Conservation (phyloP, 2,797 vertebrate genomes). For the Cirrhinus mrigala region DNA sequence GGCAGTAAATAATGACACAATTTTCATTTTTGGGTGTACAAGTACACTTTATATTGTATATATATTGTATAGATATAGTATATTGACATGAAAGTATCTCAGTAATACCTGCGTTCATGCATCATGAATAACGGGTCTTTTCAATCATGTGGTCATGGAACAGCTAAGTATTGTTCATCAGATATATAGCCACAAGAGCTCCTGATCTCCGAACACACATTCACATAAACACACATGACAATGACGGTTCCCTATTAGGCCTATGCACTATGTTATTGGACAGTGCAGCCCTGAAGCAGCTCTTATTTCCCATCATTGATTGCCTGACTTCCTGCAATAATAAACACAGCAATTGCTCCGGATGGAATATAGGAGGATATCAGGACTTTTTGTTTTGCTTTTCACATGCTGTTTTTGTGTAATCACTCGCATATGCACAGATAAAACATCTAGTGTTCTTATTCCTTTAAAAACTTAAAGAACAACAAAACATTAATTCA, state of each 20-base stretch:
- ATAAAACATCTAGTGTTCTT: slow-evolving; percentile 22
- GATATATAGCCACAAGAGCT: not conserved
- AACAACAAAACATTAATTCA: not conserved
- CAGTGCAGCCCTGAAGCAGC: slow-evolving; percentile 47
- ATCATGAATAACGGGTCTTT: slow-evolving; percentile 33
- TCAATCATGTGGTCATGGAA: slow-evolving; percentile 34
- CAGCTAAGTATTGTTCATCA: slow-evolving; percentile 18
- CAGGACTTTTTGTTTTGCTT: slow-evolving; percentile 46
- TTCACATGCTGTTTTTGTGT: slow-evolving; percentile 38
- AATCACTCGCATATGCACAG: slow-evolving; percentile 53
- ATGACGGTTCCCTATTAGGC: slow-evolving; percentile 11
- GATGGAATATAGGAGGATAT: slow-evolving; percentile 46
- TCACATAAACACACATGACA: slow-evolving; percentile 34
- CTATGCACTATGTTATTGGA: slow-evolving; percentile 40
- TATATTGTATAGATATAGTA: not conserved
- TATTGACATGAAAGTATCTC: not conserved
- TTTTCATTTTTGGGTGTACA: too few species aligned
- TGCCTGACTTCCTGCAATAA: slow-evolving; percentile 61
- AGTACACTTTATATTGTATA: too few species aligned
- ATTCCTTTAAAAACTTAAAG: not conserved
- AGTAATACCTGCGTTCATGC: not conserved
- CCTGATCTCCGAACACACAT: not conserved
- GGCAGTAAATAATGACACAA: too few species aligned
- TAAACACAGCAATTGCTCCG: slow-evolving; percentile 48
- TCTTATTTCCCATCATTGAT: slow-evolving; percentile 63